These are phyloP conservation scores for Rallus limicola DNA, from an alignment of 2,113 vertebrate species.

Conservation along the genomic window DNA sequence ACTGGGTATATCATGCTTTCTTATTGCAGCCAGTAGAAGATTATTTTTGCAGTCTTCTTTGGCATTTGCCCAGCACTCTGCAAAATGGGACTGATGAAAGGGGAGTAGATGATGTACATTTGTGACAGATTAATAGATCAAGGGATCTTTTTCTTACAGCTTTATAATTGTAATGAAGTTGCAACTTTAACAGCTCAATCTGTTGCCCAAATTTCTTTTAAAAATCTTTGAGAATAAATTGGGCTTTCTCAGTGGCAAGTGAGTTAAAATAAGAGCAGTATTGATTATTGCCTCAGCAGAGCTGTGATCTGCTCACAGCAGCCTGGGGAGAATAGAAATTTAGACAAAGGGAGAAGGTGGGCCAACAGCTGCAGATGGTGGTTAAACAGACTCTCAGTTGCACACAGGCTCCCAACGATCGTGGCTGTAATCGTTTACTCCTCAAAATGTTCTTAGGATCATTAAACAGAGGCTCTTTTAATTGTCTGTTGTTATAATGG, in stretches of 20 bases:
- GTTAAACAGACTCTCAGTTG: not conserved
- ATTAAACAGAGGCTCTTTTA: constrained; percentile 8
- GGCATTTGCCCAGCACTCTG: not conserved
- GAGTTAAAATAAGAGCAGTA: constrained; percentile 4
- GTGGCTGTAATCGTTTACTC: not conserved
- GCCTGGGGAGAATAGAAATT: not conserved
- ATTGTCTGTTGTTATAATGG: not conserved
- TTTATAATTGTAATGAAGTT: not conserved
- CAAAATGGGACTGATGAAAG: not conserved
- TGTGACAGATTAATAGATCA: not conserved
- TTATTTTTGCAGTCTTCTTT: not conserved
- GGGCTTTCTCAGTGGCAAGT: not conserved
- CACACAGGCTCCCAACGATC: not conserved
- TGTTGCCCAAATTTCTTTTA: not conserved
- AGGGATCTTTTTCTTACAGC: not conserved
- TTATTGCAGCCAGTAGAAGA: not conserved
- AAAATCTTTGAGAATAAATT: not conserved
- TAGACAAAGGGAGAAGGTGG: constrained; percentile 25
- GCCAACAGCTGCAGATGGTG: constrained; percentile 39
- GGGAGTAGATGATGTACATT: not conserved
- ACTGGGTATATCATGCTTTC: not conserved
- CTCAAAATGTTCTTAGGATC: not conserved
- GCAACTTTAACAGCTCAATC: not conserved
- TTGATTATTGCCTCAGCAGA: constrained; percentile 1
- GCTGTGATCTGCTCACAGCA: not conserved